Evolutionary conservation across 2,888 invertebrate species (phyloP).

Genomic region (Actias luna): DNA sequence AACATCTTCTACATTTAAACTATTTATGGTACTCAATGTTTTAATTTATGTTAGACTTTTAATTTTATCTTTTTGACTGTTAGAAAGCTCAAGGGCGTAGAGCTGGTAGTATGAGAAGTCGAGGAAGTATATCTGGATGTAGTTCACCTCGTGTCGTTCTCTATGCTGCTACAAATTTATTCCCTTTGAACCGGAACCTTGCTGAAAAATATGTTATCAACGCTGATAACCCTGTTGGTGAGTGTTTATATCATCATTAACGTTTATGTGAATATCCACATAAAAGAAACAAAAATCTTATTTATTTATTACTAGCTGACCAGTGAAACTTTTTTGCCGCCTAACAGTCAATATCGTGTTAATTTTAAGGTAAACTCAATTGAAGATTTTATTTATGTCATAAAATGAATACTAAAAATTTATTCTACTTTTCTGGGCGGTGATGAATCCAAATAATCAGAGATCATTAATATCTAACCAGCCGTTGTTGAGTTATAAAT

Average conservation of each 20-base stretch:
- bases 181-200: constrained; percentile 89
- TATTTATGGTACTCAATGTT: not conserved
- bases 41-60: not conserved
- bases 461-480: no score
- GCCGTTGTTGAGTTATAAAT: no score
- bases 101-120: constrained; percentile 71
- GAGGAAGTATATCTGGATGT: constrained; percentile 72
- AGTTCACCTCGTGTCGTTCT: constrained; percentile 84
- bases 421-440: no score
- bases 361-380: no score
- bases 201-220: constrained; percentile 91
- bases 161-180: constrained; percentile 88
- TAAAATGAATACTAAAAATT: no score
- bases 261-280: not conserved
- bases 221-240: constrained; percentile 72
- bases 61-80: not conserved
- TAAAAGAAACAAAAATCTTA: not conserved
- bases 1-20: no score
- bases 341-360: no score
- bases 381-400: no score
- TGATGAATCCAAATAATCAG: no score
- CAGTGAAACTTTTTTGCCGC: no score
- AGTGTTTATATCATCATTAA: constrained; percentile 19
- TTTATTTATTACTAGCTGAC: no score
- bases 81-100: constrained; percentile 77